phyloP scores from a whole-genome alignment of 1,140 invertebrate genomes.

The Matsumurasca onukii region DNA sequence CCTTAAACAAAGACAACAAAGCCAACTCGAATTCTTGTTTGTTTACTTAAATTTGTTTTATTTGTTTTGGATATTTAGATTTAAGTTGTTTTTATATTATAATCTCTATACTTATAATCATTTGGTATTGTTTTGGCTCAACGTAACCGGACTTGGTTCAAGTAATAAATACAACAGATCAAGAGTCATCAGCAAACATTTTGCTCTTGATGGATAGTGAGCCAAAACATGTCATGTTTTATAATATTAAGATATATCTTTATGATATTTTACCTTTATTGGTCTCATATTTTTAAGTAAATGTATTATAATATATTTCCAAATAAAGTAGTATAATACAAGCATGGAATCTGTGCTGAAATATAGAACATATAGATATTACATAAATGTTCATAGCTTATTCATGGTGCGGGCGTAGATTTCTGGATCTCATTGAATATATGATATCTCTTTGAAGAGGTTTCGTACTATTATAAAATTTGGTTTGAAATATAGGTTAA shows the following conservation, averaged over 20 bases:
- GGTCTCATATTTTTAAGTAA: slow-evolving; percentile 23
- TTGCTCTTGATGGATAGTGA: too few relatives aligned
- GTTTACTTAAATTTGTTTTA: slow-evolving; percentile 26
- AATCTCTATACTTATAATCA: neutral
- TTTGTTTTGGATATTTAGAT: neutral
- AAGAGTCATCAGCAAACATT: too few relatives aligned
- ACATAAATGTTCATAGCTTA: too few relatives aligned
- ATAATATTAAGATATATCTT: slow-evolving; percentile 8
- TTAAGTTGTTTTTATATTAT: slow-evolving; percentile 12
- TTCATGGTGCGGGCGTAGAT: too few relatives aligned
- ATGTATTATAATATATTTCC: slow-evolving; percentile 8
- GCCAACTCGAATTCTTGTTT: slow-evolving; percentile 19
- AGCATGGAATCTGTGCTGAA: too few relatives aligned
- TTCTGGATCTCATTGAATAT: too few relatives aligned
- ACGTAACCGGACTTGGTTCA: neutral
- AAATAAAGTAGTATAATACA: too few relatives aligned
- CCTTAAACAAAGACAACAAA: slow-evolving; percentile 1
- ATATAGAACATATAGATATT: too few relatives aligned
- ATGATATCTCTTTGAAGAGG: too few relatives aligned
- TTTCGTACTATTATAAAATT: too few relatives aligned
- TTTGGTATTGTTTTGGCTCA: neutral
- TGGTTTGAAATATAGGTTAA: too few relatives aligned
- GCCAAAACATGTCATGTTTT: too few relatives aligned
- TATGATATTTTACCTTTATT: slow-evolving; percentile 21
- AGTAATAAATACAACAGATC: neutral